Evolutionary conservation across 1,140 invertebrate genomes (phyloP).

Genomic region (Drosophila suzukii): DNA sequence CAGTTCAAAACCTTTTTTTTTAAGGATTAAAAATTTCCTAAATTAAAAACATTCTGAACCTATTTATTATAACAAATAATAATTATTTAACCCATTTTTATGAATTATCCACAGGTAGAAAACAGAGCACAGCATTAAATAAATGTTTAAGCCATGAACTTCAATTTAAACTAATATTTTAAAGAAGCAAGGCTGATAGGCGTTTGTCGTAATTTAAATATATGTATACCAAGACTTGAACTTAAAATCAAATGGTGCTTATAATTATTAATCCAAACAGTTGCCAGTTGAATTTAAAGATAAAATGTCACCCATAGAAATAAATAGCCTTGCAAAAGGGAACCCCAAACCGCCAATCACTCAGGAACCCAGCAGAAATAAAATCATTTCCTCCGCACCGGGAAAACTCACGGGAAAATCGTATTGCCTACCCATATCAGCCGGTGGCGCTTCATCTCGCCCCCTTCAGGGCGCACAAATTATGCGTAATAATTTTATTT

Average conservation of each 20-base stretch:
- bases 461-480: constrained; percentile 62
- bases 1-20: no score
- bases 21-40: no score
- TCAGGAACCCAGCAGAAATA: constrained; percentile 9
- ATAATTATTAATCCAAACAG: neutral
- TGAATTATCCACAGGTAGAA: no score
- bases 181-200: no score
- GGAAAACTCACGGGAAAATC: constrained; percentile 20
- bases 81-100: no score
- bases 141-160: no score
- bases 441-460: constrained; percentile 12
- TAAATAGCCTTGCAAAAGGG: neutral
- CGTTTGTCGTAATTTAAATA: no score
- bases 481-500: constrained; percentile 82
- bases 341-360: constrained; percentile 8
- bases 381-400: constrained; percentile 11
- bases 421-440: constrained; percentile 20
- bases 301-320: constrained; percentile 1
- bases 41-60: neutral
- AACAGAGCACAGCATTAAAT: no score
- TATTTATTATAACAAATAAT: no score
- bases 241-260: no score
- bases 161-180: no score
- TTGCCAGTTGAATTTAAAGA: constrained; percentile 1
- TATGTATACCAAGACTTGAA: no score